Conservation (phyloP, 1,140 invertebrate species). For the fruit fly (Drosophila melanogaster) region DNA sequence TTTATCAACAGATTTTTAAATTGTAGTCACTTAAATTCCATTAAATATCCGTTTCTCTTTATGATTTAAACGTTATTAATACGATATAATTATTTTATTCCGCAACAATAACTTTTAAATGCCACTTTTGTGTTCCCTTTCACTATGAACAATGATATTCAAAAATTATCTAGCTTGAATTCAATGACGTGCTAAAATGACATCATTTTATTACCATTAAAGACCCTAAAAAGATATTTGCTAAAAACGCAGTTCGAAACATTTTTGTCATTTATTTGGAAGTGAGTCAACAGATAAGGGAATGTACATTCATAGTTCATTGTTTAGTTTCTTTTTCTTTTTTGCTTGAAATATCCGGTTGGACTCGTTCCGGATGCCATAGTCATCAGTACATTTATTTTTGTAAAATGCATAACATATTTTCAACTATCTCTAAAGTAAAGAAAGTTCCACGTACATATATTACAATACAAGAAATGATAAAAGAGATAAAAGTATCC, state of each 20-base stretch:
- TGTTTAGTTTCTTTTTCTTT: neutral
- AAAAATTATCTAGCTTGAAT: neutral
- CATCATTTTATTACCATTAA: too few species aligned
- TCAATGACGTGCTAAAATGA: neutral
- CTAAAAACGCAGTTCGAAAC: neutral
- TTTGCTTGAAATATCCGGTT: neutral
- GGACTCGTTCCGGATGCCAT: slow-evolving; percentile 19
- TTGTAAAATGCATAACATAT: slow-evolving; percentile 80
- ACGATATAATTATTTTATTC: too few species aligned
- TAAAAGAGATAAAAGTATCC: slow-evolving; percentile 42
- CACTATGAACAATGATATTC: too few species aligned
- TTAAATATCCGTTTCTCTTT: too few species aligned
- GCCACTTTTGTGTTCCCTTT: too few species aligned
- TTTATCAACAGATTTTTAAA: too few species aligned
- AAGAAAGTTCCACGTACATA: slow-evolving; percentile 64
- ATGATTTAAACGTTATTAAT: too few species aligned
- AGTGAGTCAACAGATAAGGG: slow-evolving; percentile 26
- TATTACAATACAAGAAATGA: slow-evolving; percentile 46
- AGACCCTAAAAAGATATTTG: too few species aligned
- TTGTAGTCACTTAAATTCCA: too few species aligned
- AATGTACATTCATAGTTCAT: slow-evolving; percentile 3
- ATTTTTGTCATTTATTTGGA: slow-evolving; percentile 18
- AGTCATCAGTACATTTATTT: slow-evolving; percentile 67
- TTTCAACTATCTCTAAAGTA: slow-evolving; percentile 59
- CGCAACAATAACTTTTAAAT: too few species aligned